Evolutionary conservation across 2,797 vertebrate genomes (phyloP).

Genomic region (Vultur gryphus): DNA sequence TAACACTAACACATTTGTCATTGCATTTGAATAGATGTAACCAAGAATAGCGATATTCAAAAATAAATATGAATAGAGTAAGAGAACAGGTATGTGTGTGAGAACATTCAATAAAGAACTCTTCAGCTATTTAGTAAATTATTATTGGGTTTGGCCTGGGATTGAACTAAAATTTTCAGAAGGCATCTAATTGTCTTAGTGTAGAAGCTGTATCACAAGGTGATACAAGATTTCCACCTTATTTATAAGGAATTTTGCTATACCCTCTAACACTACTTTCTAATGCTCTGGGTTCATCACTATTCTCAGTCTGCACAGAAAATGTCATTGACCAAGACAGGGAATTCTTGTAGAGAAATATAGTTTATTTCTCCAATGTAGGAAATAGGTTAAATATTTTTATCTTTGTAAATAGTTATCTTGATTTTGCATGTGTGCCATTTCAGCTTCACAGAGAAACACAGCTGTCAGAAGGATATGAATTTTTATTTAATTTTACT

Average conservation of each 20-base stretch:
- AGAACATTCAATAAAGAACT: accelerated
- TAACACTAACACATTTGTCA: background rate
- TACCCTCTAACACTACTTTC: background rate
- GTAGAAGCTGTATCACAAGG: background rate
- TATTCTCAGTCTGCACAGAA: background rate
- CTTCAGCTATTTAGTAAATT: background rate
- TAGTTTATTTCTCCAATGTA: background rate
- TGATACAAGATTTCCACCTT: background rate
- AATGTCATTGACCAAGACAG: background rate
- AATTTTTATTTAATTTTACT: constrained; percentile 25
- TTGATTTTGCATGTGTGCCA: background rate
- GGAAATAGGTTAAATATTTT: background rate
- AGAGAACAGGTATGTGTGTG: accelerated
- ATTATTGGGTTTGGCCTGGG: background rate
- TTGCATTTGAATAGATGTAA: background rate
- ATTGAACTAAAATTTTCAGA: background rate
- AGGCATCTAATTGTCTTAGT: background rate
- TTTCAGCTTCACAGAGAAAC: background rate
- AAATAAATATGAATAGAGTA: background rate
- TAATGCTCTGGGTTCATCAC: background rate
- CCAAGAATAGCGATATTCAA: background rate
- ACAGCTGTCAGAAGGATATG: background rate
- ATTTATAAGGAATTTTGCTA: background rate
- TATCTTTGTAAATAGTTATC: background rate
- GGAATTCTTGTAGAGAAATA: background rate